These are phyloP conservation scores for Pammene fasciana DNA, from an alignment of 2,888 invertebrate species.

Conservation along the genomic window DNA sequence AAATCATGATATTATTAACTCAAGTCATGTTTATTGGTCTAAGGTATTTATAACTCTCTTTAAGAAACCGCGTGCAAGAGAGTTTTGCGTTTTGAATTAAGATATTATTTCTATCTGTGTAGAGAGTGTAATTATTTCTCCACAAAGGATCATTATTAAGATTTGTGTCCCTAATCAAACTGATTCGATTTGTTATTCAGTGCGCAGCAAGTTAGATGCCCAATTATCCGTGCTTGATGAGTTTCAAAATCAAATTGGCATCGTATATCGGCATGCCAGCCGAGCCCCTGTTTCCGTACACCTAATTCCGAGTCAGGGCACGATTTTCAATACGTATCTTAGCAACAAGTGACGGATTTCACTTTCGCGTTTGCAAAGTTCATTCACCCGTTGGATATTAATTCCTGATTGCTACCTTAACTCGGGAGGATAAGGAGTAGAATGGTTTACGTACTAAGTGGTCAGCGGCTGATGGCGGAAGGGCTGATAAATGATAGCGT, in stretches of 20 bases:
- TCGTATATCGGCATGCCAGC: conserved; percentile 51
- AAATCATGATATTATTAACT: too few relatives aligned
- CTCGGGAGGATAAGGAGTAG: conserved; percentile 34
- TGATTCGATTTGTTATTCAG: conserved; percentile 32
- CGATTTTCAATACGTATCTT: conserved; percentile 58
- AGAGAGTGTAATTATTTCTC: background rate
- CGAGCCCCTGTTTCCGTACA: conserved; percentile 49
- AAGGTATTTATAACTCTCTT: too few relatives aligned
- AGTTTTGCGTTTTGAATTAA: too few relatives aligned
- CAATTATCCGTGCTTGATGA: conserved; percentile 49
- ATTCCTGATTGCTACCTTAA: conserved; percentile 44
- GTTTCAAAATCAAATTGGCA: conserved; percentile 45
- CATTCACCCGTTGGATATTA: conserved; percentile 57
- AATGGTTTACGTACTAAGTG: conserved; percentile 45
- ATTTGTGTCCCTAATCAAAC: background rate
- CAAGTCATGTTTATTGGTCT: too few relatives aligned
- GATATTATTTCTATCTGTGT: too few relatives aligned
- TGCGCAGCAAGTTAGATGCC: conserved; percentile 43
- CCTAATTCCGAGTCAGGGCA: conserved; percentile 56
- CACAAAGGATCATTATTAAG: background rate
- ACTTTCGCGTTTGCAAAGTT: conserved; percentile 67
- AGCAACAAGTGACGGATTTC: conserved; percentile 75
- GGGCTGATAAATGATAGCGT: conserved; percentile 51
- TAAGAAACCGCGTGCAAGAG: too few relatives aligned
- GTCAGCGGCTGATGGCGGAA: conserved; percentile 46